Evolutionary conservation across 2,113 vertebrate genomes (phyloP), one percentile per base, ranked within the genome.

Genomic region (Cyprinodon tularosa): DNA sequence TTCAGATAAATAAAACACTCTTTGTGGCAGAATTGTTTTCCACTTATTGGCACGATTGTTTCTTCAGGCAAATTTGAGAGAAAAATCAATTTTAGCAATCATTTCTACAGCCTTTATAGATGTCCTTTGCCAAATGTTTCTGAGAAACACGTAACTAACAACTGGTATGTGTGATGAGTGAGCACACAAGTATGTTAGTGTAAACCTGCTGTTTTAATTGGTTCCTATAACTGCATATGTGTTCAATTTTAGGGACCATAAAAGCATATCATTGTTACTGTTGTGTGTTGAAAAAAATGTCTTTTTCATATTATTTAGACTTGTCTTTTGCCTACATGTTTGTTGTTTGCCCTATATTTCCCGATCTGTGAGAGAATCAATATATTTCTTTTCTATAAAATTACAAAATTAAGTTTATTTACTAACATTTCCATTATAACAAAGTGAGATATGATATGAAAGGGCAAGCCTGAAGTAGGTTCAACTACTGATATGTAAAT

Each of bases 11-110:
- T 68, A 73, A 72, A 79, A 81, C 44, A 69, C 82, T 83, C 64
- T 78, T 36, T 45, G 8, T 71, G 60, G 68, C 76, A 61, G 84
- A 93, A 84, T 89, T 89, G 76, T 86, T 86, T n/a, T 83, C 72
- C 66, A 82, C 78, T 86, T 86, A 79, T 64, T 57, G 71, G 84
- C 84, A 80, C 70, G 57, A 59, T 82, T 83, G 82, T 84, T 78
- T 69, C 73, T 80, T 80, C 71, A 68, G 77, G 83, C 81, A 84
- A 77, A 86, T 63, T 82, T 74, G 65, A 80, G 66, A 42, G 72
- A 71, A 88, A 82, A 91, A 90, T 89, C 80, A 81, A 89, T 91
- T 74, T 66, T 59, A 84, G 71, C 67, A 83, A 81, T 88, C 36
- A 85, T 90, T 81, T 84, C 76, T 77, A 80, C 62, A 77, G 53